Conservation (phyloP, 1,140 invertebrate species). For the Drosophila takahashii region DNA sequence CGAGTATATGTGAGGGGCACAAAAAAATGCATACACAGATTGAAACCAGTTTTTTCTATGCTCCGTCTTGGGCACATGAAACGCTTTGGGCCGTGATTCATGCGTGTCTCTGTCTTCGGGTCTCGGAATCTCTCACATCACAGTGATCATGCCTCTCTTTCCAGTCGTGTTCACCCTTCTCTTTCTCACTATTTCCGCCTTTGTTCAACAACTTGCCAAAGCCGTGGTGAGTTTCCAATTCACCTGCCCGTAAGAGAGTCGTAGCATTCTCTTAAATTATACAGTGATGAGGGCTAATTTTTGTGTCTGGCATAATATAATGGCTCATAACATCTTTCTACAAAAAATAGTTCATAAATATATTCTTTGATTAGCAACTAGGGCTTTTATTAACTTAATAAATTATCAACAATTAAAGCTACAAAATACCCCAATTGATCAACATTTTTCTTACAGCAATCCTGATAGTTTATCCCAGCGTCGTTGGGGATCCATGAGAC, state of each 20-base stretch:
- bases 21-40: slow-evolving; percentile 67
- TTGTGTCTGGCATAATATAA: neutral
- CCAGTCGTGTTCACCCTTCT: slow-evolving; percentile 10
- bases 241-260: slow-evolving; percentile 38
- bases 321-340: too few relatives aligned
- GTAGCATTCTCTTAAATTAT: slow-evolving; percentile 52
- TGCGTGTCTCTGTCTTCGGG: slow-evolving; percentile 57
- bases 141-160: slow-evolving; percentile 30
- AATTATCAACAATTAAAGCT: neutral
- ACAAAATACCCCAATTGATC: slow-evolving; percentile 15
- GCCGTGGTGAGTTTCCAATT: slow-evolving; percentile 54
- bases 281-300: slow-evolving; percentile 31
- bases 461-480: slow-evolving; percentile 89
- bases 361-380: too few relatives aligned
- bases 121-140: slow-evolving; percentile 43
- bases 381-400: neutral
- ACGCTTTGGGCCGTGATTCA: slow-evolving; percentile 72
- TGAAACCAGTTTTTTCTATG: slow-evolving; percentile 78
- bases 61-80: slow-evolving; percentile 40
- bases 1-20: slow-evolving; percentile 23
- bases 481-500: slow-evolving; percentile 91
- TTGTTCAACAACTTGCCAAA: slow-evolving; percentile 24
- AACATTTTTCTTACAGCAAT: slow-evolving; percentile 85
- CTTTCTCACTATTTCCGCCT: slow-evolving; percentile 35
- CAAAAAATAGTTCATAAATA: too few relatives aligned